Evolutionary conservation across 2,113 vertebrate genomes (phyloP).

Genomic region (Apodemus sylvaticus): DNA sequence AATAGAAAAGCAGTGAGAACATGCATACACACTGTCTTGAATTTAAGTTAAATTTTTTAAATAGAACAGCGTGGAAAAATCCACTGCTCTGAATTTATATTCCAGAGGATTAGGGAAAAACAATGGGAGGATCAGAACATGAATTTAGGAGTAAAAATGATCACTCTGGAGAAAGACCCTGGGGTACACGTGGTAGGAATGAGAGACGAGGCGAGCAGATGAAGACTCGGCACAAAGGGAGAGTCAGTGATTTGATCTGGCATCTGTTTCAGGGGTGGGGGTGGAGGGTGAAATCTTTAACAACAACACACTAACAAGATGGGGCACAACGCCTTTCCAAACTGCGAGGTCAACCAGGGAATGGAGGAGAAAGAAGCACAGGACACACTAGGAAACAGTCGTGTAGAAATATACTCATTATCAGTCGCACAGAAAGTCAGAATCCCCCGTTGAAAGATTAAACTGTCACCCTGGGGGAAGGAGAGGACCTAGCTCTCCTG

Average conservation of each 20-base stretch:
- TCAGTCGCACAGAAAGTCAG: not conserved
- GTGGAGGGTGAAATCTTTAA: not conserved
- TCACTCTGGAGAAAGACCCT: not conserved
- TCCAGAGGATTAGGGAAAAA: not conserved
- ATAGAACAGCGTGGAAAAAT: not conserved
- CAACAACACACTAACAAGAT: not conserved
- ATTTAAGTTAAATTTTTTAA: not conserved
- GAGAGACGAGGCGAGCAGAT: not conserved
- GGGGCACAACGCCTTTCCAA: not conserved
- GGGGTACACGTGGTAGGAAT: accelerated
- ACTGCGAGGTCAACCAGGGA: not conserved
- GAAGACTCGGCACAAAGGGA: not conserved
- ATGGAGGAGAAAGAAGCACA: not conserved
- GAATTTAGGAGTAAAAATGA: not conserved
- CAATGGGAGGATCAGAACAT: not conserved
- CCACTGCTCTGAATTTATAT: not conserved
- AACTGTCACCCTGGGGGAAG: not conserved
- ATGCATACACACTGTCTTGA: not conserved
- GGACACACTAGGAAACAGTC: not conserved
- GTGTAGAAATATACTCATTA: not conserved
- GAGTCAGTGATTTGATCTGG: not conserved
- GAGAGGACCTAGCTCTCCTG: not conserved
- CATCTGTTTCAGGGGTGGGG: not conserved
- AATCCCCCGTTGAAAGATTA: not conserved
- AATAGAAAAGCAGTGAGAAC: not conserved